phyloP scores from a whole-genome alignment of 2,888 invertebrate genomes.

The Thereva unica region DNA sequence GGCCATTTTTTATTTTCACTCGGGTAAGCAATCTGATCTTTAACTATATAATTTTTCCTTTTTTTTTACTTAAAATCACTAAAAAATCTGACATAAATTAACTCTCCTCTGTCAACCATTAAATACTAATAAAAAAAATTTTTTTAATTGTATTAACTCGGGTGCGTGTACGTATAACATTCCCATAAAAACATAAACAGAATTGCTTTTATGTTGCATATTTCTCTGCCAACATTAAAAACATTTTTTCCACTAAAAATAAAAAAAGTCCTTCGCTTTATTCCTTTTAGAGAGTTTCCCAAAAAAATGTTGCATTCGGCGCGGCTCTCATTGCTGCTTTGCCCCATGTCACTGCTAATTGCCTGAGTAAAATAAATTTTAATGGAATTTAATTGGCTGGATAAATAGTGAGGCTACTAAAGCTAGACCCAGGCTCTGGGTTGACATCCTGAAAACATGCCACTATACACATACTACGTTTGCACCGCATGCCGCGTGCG shows the following conservation, averaged over 20 bases:
- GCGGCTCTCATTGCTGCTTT: conserved; percentile 14
- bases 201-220: conserved; percentile 9
- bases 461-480: no score
- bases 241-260: not conserved
- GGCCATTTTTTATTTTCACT: no score
- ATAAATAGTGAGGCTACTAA: not conserved
- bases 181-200: conserved; percentile 24
- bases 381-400: conserved; percentile 30
- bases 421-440: no score
- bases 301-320: not conserved
- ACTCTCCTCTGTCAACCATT: no score
- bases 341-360: conserved; percentile 24
- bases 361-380: conserved; percentile 29
- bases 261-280: not conserved
- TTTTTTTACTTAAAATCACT: no score
- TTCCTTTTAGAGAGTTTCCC: not conserved
- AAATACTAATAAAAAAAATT: no score
- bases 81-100: no score
- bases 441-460: no score
- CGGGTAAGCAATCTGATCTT: no score
- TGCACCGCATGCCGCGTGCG: no score
- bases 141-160: no score
- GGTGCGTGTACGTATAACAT: not conserved
- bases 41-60: no score
- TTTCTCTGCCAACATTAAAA: not conserved